Evolutionary conservation across 1,140 invertebrate species (phyloP).

Genomic region (Batillaria attramentaria): DNA sequence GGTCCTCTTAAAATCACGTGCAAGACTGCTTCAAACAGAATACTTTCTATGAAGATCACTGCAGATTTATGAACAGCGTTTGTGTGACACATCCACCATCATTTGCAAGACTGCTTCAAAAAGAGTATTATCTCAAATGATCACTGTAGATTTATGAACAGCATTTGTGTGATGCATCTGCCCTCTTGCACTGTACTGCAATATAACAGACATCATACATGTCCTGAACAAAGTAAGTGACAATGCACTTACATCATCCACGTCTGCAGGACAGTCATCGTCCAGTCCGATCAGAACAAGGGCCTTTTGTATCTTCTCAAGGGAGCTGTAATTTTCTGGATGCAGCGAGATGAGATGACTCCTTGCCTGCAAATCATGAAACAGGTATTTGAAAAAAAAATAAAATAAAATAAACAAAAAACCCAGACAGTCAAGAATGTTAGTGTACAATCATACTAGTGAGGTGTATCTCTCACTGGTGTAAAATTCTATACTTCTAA

Average conservation of each 20-base stretch:
- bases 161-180: not conserved
- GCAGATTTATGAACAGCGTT: not conserved
- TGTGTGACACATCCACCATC: not conserved
- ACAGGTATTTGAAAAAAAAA: no score
- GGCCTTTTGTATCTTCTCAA: constrained; percentile 63
- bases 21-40: no score
- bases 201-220: not conserved
- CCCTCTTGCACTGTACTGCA: not conserved
- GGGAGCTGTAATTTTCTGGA: constrained; percentile 53
- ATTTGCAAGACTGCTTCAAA: no score
- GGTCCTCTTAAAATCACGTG: no score
- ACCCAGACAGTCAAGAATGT: no score
- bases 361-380: constrained; percentile 53
- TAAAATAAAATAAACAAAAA: no score
- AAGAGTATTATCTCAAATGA: no score
- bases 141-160: not conserved
- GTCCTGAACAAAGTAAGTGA: not conserved
- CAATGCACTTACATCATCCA: constrained; percentile 56
- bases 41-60: no score
- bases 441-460: no score
- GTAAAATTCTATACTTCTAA: no score
- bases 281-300: constrained; percentile 64
- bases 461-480: no score
- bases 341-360: constrained; percentile 49
- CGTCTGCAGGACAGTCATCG: constrained; percentile 56